Base-by-base conservation (phyloP, 1,140 invertebrate genomes). In the Hyles euphorbiae region DNA sequence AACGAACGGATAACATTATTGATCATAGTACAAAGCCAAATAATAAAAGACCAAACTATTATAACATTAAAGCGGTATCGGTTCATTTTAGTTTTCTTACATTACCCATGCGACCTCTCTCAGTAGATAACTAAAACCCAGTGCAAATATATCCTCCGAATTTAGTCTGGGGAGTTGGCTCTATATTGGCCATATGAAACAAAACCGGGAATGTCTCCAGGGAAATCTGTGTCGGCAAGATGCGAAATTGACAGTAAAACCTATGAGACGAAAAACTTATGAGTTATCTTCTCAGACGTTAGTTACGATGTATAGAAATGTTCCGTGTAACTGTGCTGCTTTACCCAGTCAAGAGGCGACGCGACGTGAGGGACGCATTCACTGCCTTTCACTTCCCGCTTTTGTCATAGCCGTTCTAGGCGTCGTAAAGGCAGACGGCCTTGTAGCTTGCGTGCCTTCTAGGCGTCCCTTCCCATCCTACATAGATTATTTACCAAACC, bases 351-450 rank as follows among this genome's bases (percentile, higher is more conserved):
- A 58, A 66, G 78, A 72, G 73, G 61, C 74, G 71, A 75, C 63
- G 73, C 68, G 74, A 65, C 72, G 70, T 68, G 69, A 74, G 75
- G 81, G 78, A 80, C 80, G 78, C 83, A 82, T 87, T 87, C 83
- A 82, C 81, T 81, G 76, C 86, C 83, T 88, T 88, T 88, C 86
- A 88, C 83, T 88, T 88, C 86, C 86, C 81, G 83, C 78, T 88
- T 86, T 87, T 87, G 81, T 84, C 76, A 71, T 47, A 68, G 66
- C 72, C 78, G 72, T 74, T 79, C 69, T 81, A 81, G 74, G 74
- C 78, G 72, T 78, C 78, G 76, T 78, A 77, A 83, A 81, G 81
- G 84, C 82, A 76, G 78, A 74, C 79, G 82, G 77, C 83, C 83
- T 86, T 87, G 86, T 81, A 72, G 57, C 73, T 72, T 71, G 76